A percentile compares a stretch with the other conserved stretches of the same genome.
Evolutionary conservation across 2,888 invertebrate species (phyloP).

Genomic region (Coremacera marginata): DNA sequence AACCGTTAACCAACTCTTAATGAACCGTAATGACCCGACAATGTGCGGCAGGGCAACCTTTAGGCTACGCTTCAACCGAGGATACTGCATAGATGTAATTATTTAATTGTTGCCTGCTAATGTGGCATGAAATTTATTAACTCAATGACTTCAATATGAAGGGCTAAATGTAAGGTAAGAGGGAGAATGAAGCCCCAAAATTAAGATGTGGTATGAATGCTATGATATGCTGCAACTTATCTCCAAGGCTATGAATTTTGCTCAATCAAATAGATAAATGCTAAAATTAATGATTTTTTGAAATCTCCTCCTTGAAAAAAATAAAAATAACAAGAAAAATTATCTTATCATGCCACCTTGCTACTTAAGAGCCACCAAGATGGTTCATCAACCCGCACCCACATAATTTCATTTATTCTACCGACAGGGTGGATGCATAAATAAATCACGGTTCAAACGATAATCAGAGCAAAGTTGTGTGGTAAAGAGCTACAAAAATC

Average conservation of each 20-base stretch:
- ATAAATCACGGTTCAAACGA: conserved; percentile 54
- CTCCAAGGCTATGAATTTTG: conserved; percentile 18
- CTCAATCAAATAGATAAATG: conserved; percentile 28
- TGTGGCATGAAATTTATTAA: conserved; percentile 59
- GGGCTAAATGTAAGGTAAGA: too few relatives aligned
- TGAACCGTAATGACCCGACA: background rate
- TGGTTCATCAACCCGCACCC: background rate
- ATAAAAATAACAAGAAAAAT: conserved; percentile 2
- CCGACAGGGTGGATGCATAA: background rate
- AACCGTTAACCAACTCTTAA: too few relatives aligned
- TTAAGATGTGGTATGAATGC: background rate
- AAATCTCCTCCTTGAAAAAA: conserved; percentile 34
- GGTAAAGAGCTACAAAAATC: conserved; percentile 53
- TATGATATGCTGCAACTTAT: conserved; percentile 22
- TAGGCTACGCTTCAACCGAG: background rate
- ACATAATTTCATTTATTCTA: background rate
- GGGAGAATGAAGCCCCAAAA: background rate
- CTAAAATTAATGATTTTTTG: conserved; percentile 50
- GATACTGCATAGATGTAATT: conserved; percentile 50
- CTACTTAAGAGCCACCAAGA: background rate
- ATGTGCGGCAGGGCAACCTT: background rate
- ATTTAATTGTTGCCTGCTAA: conserved; percentile 60
- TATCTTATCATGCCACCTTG: background rate
- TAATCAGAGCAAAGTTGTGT: conserved; percentile 43
- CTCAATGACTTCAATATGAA: conserved; percentile 6